phyloP scores from a whole-genome alignment of 2,888 invertebrate genomes.

The Eremobia ochroleuca region DNA sequence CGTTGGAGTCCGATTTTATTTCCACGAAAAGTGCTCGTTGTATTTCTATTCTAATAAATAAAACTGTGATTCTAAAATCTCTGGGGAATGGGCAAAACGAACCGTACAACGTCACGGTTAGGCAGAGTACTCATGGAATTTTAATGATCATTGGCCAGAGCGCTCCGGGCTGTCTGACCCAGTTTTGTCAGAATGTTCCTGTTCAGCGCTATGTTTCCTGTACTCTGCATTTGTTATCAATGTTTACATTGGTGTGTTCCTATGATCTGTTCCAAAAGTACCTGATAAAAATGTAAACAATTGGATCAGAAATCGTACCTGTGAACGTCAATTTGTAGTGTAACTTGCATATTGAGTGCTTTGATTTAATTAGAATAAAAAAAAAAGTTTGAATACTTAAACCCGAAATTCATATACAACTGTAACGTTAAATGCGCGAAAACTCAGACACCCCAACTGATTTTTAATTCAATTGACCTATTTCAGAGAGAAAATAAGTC shows the following conservation, averaged over 20 bases:
- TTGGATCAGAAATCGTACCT: neutral
- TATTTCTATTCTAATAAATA: constrained; percentile 26
- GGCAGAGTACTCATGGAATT: constrained; percentile 57
- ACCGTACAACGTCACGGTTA: constrained; percentile 38
- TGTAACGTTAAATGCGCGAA: too few species aligned
- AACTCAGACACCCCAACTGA: too few species aligned
- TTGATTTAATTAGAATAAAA: neutral
- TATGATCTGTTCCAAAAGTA: neutral
- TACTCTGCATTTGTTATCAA: constrained; percentile 38
- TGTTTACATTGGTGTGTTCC: constrained; percentile 17
- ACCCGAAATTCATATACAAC: neutral
- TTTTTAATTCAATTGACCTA: too few species aligned
- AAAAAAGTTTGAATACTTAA: too few species aligned
- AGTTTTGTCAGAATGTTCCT: constrained; percentile 53
- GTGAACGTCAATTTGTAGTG: neutral
- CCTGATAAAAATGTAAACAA: neutral
- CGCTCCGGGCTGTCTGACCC: constrained; percentile 55
- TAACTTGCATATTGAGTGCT: neutral
- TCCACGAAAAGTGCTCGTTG: neutral
- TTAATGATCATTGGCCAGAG: constrained; percentile 62
- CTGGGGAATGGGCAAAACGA: constrained; percentile 20
- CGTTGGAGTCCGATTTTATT: neutral
- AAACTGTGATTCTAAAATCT: constrained; percentile 30
- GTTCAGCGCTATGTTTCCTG: constrained; percentile 21
- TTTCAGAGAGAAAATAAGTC: too few species aligned